Percentiles rank a stretch among this genome's conserved stretches.
phyloP scores from a whole-genome alignment of 2,797 vertebrate genomes.

The Pteronotus mesoamericanus region DNA sequence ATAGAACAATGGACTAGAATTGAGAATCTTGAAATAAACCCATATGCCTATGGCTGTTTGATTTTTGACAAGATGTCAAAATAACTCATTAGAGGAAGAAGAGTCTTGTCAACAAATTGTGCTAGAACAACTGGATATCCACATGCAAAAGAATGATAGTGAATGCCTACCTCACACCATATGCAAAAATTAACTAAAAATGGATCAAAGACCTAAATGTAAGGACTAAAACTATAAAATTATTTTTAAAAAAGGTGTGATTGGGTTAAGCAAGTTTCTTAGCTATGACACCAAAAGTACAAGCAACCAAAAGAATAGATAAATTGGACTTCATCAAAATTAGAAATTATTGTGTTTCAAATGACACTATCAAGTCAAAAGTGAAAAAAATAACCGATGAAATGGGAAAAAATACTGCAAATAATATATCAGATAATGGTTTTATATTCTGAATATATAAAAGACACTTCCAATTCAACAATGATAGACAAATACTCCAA shows the following conservation, averaged over 20 bases:
- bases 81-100: neutral
- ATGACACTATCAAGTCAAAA: neutral
- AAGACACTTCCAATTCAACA: neutral
- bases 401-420: neutral
- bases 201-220: neutral
- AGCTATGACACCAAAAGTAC: neutral
- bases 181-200: slow-evolving; percentile 10
- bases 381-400: neutral
- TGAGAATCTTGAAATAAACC: neutral
- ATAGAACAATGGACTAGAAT: neutral
- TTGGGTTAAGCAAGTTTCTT: neutral
- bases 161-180: neutral
- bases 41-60: neutral
- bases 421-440: neutral
- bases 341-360: neutral
- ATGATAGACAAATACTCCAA: neutral
- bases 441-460: neutral
- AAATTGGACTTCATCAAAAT: neutral
- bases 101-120: neutral
- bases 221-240: neutral
- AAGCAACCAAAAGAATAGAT: neutral
- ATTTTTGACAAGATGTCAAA: neutral
- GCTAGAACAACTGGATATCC: neutral
- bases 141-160: neutral
- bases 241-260: neutral